Base-by-base conservation (phyloP, 2,797 vertebrate genomes). In the Ptychadena robeensis region DNA sequence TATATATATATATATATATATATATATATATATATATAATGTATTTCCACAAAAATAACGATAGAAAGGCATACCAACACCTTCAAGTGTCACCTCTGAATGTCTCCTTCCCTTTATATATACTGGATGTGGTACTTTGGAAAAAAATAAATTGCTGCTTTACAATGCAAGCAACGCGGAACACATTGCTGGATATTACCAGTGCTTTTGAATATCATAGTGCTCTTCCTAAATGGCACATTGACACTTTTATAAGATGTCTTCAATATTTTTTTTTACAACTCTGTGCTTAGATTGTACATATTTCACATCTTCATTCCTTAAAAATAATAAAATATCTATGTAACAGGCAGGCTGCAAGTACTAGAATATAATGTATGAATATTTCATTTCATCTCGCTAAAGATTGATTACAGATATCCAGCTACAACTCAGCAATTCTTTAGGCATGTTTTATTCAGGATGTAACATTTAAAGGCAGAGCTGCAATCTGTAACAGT, bases 381-480 rank as follows among this genome's bases (percentile, higher is more conserved):
- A 89, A 85, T 85, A 86, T 90, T 84, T 81, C 12, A 73, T 14
- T 48, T 18, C 71, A 82, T 67, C 78, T 25, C 38, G n/a, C 35
- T 85, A 82, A 87, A 87, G 86, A 89, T 18, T 88, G 85, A 90
- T 90, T 18, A 14, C 80, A 87, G 85, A 82, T 86, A 88, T 77
- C 86, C 80, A 80, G 83, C 0, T 0, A 76, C 82, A 88, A 85
- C 81, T 44, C 28, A 87, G 40, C 59, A 84, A 48, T 69, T 90
- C 73, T 53, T 63, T 73, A 86, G 80, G 81, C 28, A 18, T 70
- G 57, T 86, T 89, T 90, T 90, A 89, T 88, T 90, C 84, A 87
- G 86, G 82, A 67, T 86, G 74, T 66, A 85, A 86, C 80, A 88
- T 86, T 75, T 80, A 85, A 79, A 87, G 85, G 38, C 85, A 86